A percentile compares a stretch with the other conserved stretches of the same genome.
Conservation (phyloP, 35 echinoderm and acorn worm species). For the Lytechinus variegatus region DNA sequence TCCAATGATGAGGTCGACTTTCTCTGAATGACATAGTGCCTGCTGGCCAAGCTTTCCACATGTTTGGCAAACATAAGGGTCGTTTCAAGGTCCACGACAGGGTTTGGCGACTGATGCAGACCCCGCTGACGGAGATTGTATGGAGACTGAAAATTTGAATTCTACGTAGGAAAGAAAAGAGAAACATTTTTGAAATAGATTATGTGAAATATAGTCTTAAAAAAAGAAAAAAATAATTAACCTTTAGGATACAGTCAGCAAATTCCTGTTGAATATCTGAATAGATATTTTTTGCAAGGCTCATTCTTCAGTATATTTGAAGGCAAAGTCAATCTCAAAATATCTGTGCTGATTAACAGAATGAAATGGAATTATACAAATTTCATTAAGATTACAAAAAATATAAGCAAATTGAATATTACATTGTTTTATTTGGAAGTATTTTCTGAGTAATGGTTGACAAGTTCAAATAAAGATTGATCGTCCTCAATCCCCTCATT, state of each 20-base stretch:
- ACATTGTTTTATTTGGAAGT: no score
- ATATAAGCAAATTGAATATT: no score
- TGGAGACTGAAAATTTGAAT: not conserved
- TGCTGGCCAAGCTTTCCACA: not conserved
- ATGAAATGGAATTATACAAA: no score
- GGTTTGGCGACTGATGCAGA: not conserved
- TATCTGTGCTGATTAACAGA: no score
- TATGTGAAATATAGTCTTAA: not conserved
- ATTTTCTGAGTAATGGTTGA: no score
- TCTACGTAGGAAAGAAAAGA: constrained; percentile 12
- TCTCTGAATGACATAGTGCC: constrained; percentile 39
- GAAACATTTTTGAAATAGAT: not conserved
- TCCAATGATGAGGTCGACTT: not conserved
- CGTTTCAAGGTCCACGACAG: constrained; percentile 28
- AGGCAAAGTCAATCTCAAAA: no score
- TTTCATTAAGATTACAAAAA: no score
- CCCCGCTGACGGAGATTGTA: not conserved
- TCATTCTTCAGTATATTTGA: no score
- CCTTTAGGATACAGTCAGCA: not conserved
- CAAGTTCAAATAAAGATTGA: no score
- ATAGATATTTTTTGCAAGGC: no score
- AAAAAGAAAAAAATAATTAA: not conserved
- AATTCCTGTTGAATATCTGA: no score
- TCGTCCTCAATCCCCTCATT: no score
- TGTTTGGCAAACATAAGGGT: constrained; percentile 44